Conservation (phyloP, 2,113 vertebrate species). For the Rhinopomastus cyanomelas region DNA sequence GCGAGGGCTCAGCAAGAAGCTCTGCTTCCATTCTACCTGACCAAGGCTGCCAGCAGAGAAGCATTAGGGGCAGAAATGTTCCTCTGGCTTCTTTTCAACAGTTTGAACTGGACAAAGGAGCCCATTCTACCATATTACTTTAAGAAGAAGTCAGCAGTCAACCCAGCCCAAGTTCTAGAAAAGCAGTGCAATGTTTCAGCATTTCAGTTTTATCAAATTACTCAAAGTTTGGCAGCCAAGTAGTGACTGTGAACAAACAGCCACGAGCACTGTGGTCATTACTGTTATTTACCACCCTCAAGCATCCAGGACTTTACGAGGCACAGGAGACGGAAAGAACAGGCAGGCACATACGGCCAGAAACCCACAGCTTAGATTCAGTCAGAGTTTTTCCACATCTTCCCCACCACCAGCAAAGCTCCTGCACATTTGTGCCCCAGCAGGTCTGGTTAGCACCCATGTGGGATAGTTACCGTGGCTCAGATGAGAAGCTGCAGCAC, state of each 20-base stretch:
- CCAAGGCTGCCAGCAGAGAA: neutral
- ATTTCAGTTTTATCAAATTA: neutral
- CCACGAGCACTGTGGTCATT: neutral
- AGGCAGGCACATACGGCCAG: neutral
- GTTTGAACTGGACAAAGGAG: neutral
- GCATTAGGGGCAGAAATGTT: constrained; percentile 5
- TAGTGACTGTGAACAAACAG: neutral
- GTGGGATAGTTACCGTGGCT: neutral
- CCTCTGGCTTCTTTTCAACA: constrained; percentile 23
- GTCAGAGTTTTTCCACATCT: neutral
- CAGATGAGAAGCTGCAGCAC: neutral
- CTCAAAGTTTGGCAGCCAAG: neutral
- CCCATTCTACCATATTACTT: neutral
- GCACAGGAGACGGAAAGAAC: neutral
- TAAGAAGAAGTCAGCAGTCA: neutral
- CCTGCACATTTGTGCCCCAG: rapidly evolving
- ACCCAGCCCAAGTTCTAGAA: neutral
- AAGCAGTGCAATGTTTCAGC: neutral
- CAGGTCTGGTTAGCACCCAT: neutral
- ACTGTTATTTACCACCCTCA: neutral
- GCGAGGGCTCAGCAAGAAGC: neutral
- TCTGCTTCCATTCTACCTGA: neutral
- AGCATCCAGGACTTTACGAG: neutral
- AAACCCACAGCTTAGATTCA: neutral
- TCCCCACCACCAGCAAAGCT: neutral